Percentiles rank a stretch among this genome's conserved stretches.
Evolutionary conservation across 1,140 invertebrate genomes (phyloP).

Genomic region (Spodoptera frugiperda): DNA sequence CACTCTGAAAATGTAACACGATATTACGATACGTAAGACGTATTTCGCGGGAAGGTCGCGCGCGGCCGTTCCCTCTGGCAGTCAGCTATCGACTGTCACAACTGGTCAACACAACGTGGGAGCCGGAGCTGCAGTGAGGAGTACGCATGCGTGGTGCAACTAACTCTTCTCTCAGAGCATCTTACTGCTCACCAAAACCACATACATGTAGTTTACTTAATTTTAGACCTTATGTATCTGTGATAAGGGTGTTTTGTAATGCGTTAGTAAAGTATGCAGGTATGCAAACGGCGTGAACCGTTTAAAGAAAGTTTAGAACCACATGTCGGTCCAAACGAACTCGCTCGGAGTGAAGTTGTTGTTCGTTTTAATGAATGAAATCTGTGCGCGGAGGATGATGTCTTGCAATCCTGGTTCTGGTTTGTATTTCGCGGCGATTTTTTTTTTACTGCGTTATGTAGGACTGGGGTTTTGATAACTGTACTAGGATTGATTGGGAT

Average conservation of each 20-base stretch:
- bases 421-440: slow-evolving; percentile 33
- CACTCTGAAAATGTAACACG: slow-evolving; percentile 42
- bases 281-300: slow-evolving; percentile 51
- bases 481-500: too few relatives aligned
- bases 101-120: slow-evolving; percentile 50
- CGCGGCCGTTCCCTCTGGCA: slow-evolving; percentile 55
- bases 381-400: slow-evolving; percentile 51
- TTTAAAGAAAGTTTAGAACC: slow-evolving; percentile 70
- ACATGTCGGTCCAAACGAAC: slow-evolving; percentile 64
- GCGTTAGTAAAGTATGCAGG: slow-evolving; percentile 49
- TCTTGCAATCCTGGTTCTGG: slow-evolving; percentile 46
- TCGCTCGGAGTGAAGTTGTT: slow-evolving; percentile 57
- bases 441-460: slow-evolving; percentile 17
- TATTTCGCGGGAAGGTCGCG: slow-evolving; percentile 34
- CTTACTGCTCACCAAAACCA: slow-evolving; percentile 59
- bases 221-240: slow-evolving; percentile 46
- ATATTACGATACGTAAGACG: slow-evolving; percentile 39
- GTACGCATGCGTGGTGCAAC: slow-evolving; percentile 72
- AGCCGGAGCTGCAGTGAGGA: slow-evolving; percentile 69
- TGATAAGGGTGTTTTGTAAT: slow-evolving; percentile 47
- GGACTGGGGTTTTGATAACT: too few relatives aligned
- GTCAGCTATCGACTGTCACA: slow-evolving; percentile 76
- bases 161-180: slow-evolving; percentile 63
- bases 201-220: slow-evolving; percentile 49
- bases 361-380: slow-evolving; percentile 66